Evolutionary conservation across 2,113 vertebrate genomes (phyloP).

Genomic region (Helogale parvula): DNA sequence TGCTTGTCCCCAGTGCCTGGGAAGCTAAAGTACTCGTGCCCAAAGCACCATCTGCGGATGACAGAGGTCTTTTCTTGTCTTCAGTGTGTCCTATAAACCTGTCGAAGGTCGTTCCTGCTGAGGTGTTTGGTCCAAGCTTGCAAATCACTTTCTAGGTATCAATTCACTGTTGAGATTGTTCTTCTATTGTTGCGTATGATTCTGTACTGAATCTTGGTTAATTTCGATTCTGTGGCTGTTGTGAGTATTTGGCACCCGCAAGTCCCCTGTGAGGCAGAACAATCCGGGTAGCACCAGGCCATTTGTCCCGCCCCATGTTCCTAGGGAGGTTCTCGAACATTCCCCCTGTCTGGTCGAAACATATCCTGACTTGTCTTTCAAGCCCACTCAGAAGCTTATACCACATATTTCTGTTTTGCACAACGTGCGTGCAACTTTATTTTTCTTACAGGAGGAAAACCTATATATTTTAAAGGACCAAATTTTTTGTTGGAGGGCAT

Average conservation of each 20-base stretch:
- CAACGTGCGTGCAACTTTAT: neutral
- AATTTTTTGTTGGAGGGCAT: conserved; percentile 29
- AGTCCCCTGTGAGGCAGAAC: neutral
- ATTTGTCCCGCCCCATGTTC: neutral
- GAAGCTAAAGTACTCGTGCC: no score
- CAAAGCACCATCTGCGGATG: no score
- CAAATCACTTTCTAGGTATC: conserved; percentile 22
- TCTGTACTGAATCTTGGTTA: conserved; percentile 29
- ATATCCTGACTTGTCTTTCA: conserved; percentile 40
- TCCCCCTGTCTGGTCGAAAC: neutral
- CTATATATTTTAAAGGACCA: conserved; percentile 56
- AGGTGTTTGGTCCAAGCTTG: conserved; percentile 26
- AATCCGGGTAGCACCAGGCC: no score
- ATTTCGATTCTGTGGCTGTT: conserved; percentile 22
- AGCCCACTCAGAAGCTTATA: conserved; percentile 25
- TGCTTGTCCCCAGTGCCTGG: no score
- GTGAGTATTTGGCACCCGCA: neutral
- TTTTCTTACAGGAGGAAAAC: conserved; percentile 38
- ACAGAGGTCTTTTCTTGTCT: no score
- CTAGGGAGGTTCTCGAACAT: neutral
- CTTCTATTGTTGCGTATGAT: conserved; percentile 6
- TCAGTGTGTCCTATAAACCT: neutral
- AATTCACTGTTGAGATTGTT: conserved; percentile 38
- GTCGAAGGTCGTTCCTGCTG: neutral
- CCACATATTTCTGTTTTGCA: conserved; percentile 40